Percentiles rank a stretch among this genome's conserved stretches.
Conservation (phyloP, 2,888 invertebrate species). For the Hofmannophila pseudospretella region DNA sequence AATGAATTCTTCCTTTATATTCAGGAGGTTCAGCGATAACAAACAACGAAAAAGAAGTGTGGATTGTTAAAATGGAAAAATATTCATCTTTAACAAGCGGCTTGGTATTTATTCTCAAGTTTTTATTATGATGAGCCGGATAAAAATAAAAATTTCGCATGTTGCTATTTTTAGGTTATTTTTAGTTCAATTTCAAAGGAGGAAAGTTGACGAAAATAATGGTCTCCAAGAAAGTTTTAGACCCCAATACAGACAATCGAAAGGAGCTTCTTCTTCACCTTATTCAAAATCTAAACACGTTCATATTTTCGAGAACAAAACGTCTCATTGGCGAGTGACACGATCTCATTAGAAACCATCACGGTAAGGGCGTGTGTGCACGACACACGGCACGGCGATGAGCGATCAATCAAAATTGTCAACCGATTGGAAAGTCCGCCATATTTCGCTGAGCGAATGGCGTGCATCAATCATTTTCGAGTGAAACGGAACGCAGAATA, state of each 20-base stretch:
- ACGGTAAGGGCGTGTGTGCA: slow-evolving; percentile 41
- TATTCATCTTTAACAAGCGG: slow-evolving; percentile 9
- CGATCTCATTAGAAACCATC: slow-evolving; percentile 41
- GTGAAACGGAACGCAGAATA: slow-evolving; percentile 26
- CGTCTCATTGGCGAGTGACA: slow-evolving; percentile 26
- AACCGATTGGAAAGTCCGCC: slow-evolving; percentile 66
- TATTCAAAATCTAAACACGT: neutral
- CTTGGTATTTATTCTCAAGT: too few species aligned
- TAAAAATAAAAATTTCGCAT: neutral
- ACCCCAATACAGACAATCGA: too few species aligned
- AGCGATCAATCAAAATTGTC: slow-evolving; percentile 74
- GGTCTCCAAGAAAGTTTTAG: too few species aligned
- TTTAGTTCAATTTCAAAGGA: too few species aligned
- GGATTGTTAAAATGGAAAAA: slow-evolving; percentile 26
- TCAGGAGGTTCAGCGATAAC: slow-evolving; percentile 40
- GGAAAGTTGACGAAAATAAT: too few species aligned
- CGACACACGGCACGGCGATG: slow-evolving; percentile 17
- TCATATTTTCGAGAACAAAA: slow-evolving; percentile 13
- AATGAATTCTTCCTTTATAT: slow-evolving; percentile 66
- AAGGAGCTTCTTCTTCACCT: too few species aligned
- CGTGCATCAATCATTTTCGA: slow-evolving; percentile 61
- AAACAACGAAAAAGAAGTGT: slow-evolving; percentile 47
- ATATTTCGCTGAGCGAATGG: slow-evolving; percentile 50
- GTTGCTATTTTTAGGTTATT: neutral
- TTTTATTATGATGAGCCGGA: too few species aligned